These are phyloP conservation scores for Aurelia coerulea DNA, from an alignment of 30 jellyfish, hydroid and myxozoan genomes.

Conservation along the genomic window DNA sequence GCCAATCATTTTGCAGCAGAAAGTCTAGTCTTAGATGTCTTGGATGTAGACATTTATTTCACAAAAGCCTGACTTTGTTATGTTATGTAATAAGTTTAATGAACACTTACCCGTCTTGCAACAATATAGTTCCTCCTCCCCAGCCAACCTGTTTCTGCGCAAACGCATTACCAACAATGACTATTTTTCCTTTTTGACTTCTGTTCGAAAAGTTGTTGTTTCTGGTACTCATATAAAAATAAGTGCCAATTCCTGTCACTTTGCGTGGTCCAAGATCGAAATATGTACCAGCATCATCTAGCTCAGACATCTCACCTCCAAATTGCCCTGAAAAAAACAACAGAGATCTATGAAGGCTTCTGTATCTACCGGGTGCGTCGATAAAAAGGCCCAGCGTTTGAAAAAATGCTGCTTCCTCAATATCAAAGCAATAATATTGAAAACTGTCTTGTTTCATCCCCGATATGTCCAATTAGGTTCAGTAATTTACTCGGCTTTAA, in stretches of 20 bases:
- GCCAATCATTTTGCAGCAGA: too few relatives aligned
- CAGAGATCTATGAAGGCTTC: neutral
- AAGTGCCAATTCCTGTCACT: slow-evolving; percentile 86
- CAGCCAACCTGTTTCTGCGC: slow-evolving; percentile 78
- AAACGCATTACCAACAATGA: slow-evolving; percentile 41
- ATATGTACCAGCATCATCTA: slow-evolving; percentile 97
- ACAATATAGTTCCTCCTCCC: slow-evolving; percentile 79
- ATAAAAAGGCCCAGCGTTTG: too few relatives aligned
- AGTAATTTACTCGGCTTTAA: too few relatives aligned
- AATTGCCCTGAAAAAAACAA: slow-evolving; percentile 58
- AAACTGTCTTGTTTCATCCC: too few relatives aligned
- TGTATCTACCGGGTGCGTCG: too few relatives aligned
- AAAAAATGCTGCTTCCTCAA: too few relatives aligned
- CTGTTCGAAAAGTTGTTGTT: slow-evolving; percentile 92
- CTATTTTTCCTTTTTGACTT: slow-evolving; percentile 89
- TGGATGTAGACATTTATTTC: too few relatives aligned
- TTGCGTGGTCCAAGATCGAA: slow-evolving; percentile 94
- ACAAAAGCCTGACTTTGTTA: too few relatives aligned
- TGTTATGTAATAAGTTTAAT: too few relatives aligned
- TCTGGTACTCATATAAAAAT: slow-evolving; percentile 87
- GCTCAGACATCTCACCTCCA: slow-evolving; percentile 93
- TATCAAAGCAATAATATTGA: too few relatives aligned
- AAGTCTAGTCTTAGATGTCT: too few relatives aligned
- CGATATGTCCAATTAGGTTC: too few relatives aligned
- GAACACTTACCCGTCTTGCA: slow-evolving; percentile 65